Evolutionary conservation across 2,113 vertebrate genomes (phyloP).

Genomic region (Onychostruthus taczanowskii): DNA sequence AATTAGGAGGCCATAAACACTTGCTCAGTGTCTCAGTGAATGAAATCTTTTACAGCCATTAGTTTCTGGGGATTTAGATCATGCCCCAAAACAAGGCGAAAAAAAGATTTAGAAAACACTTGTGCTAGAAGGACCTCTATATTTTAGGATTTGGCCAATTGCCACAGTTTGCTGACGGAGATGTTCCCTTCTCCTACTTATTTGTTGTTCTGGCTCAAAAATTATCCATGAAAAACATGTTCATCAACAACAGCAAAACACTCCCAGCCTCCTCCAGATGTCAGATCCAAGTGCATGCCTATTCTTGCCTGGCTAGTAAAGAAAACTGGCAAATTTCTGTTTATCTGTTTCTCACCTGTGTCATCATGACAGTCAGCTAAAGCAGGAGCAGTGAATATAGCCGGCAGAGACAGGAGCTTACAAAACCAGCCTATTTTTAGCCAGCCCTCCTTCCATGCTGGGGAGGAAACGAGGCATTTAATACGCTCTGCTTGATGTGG

Average conservation of each 20-base stretch:
- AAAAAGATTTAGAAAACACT: neutral
- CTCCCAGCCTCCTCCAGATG: neutral
- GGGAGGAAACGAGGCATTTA: constrained; percentile 13
- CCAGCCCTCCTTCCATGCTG: neutral
- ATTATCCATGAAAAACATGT: neutral
- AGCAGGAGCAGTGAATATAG: neutral
- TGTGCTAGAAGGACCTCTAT: neutral
- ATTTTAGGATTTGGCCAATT: neutral
- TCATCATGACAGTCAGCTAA: constrained; percentile 23
- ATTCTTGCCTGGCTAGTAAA: constrained; percentile 1
- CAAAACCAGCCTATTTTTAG: constrained; percentile 52
- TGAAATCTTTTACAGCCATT: neutral
- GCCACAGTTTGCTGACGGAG: neutral
- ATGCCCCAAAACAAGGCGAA: neutral
- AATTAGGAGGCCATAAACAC: neutral
- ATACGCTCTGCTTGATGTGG: constrained; percentile 1
- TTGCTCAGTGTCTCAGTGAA: neutral
- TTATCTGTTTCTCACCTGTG: constrained; percentile 48
- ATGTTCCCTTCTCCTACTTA: neutral
- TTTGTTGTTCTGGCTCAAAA: neutral
- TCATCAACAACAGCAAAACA: neutral
- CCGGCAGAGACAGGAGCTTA: constrained; percentile 31
- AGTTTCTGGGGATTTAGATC: neutral
- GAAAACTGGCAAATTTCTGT: constrained; percentile 6
- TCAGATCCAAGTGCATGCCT: neutral